Evolutionary conservation across 2,797 vertebrate genomes (phyloP).

Genomic region (Neomorphus geoffroyi): DNA sequence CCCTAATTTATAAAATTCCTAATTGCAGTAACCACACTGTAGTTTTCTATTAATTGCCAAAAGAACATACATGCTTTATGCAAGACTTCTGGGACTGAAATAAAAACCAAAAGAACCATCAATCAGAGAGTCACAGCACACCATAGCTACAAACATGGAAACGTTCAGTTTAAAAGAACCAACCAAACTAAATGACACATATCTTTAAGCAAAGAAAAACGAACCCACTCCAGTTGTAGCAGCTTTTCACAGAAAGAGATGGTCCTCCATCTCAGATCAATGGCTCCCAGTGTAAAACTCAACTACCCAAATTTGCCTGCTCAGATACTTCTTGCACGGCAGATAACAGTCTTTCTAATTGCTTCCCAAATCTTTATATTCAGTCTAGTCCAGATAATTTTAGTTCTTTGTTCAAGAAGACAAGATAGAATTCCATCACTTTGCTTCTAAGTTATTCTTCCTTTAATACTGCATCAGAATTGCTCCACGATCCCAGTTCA

Average conservation of each 20-base stretch:
- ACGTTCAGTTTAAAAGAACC: background rate
- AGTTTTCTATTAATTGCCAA: background rate
- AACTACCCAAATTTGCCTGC: background rate
- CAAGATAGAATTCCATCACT: background rate
- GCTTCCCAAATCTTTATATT: background rate
- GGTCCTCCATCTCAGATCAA: background rate
- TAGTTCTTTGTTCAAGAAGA: background rate
- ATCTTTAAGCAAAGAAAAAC: background rate
- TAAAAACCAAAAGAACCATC: background rate
- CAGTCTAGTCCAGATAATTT: background rate
- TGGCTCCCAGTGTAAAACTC: background rate
- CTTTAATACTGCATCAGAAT: background rate
- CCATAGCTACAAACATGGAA: background rate
- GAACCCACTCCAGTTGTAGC: background rate
- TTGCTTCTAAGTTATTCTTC: background rate
- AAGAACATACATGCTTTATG: background rate
- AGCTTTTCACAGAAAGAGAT: background rate
- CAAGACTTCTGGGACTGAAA: background rate
- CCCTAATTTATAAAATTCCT: background rate
- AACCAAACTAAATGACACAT: background rate
- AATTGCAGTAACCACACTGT: background rate
- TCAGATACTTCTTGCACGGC: background rate
- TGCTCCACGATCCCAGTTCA: background rate
- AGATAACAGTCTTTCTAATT: background rate
- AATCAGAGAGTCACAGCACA: background rate